phyloP scores from a whole-genome alignment of 92 coral and sea anemone genomes.

The Epizoanthus scotinus region DNA sequence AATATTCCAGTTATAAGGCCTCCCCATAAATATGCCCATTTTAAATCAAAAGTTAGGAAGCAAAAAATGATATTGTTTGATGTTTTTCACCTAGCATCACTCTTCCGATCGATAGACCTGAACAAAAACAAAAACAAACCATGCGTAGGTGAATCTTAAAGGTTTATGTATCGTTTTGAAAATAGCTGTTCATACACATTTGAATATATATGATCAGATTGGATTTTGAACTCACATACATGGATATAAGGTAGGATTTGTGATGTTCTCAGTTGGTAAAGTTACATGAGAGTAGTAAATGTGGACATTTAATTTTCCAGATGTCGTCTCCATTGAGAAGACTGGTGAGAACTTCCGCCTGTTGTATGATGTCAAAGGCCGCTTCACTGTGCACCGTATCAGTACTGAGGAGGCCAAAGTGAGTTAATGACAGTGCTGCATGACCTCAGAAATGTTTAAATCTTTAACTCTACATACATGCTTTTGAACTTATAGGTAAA shows the following conservation, averaged over 20 bases:
- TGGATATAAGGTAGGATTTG: too few relatives aligned
- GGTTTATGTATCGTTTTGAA: not conserved
- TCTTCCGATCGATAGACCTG: too few relatives aligned
- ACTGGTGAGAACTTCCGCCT: conserved; percentile 98
- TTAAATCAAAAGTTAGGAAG: too few relatives aligned
- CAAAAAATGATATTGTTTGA: too few relatives aligned
- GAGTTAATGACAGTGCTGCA: not conserved
- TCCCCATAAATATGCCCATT: too few relatives aligned
- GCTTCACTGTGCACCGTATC: conserved; percentile 94
- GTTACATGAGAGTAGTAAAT: not conserved
- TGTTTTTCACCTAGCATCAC: too few relatives aligned
- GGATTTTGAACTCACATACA: not conserved
- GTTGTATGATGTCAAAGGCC: conserved; percentile 96
- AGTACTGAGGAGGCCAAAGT: conserved; percentile 97
- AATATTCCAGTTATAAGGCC: too few relatives aligned
- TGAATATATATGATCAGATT: too few relatives aligned
- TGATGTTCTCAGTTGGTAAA: not conserved
- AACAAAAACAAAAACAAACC: too few relatives aligned
- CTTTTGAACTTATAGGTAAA: too few relatives aligned
- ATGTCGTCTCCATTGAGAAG: conserved; percentile 92
- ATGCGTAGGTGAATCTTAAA: too few relatives aligned
- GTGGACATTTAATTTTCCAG: conserved; percentile 34
- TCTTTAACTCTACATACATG: too few relatives aligned
- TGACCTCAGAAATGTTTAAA: not conserved
- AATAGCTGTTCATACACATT: not conserved